Evolutionary conservation across 2,888 invertebrate species (phyloP).

Genomic region (Papilio gigon): DNA sequence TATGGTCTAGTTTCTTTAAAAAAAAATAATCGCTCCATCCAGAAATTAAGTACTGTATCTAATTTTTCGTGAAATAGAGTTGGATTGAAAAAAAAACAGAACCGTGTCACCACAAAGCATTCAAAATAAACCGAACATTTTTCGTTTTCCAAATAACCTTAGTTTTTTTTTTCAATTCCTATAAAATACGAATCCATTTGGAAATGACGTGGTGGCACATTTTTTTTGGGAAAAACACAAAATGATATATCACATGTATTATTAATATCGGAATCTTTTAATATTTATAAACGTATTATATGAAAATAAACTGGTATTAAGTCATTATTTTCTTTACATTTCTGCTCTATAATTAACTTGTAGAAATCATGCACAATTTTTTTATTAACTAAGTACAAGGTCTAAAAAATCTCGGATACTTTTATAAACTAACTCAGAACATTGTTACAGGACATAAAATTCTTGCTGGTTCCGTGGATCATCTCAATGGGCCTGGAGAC

Average conservation of each 20-base stretch:
- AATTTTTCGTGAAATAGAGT: background rate
- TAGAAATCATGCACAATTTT: too few species aligned
- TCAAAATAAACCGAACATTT: background rate
- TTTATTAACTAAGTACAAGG: too few species aligned
- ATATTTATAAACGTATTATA: too few species aligned
- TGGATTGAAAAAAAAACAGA: background rate
- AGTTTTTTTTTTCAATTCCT: background rate
- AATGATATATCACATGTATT: background rate
- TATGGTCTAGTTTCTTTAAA: too few species aligned
- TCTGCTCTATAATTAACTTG: too few species aligned
- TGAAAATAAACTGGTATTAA: too few species aligned
- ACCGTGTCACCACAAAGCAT: background rate
- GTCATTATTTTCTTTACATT: too few species aligned
- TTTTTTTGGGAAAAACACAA: background rate
- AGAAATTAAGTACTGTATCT: background rate
- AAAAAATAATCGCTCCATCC: background rate
- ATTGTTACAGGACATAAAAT: slow-evolving; percentile 85
- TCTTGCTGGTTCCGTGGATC: slow-evolving; percentile 89
- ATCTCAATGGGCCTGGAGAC: slow-evolving; percentile 85
- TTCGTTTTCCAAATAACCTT: background rate
- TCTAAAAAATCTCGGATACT: too few species aligned
- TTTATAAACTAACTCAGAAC: background rate
- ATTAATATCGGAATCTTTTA: too few species aligned
- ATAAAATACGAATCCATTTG: background rate
- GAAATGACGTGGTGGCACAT: background rate